phyloP scores from a whole-genome alignment of 1,140 invertebrate species.

The Apolygus lucorum region DNA sequence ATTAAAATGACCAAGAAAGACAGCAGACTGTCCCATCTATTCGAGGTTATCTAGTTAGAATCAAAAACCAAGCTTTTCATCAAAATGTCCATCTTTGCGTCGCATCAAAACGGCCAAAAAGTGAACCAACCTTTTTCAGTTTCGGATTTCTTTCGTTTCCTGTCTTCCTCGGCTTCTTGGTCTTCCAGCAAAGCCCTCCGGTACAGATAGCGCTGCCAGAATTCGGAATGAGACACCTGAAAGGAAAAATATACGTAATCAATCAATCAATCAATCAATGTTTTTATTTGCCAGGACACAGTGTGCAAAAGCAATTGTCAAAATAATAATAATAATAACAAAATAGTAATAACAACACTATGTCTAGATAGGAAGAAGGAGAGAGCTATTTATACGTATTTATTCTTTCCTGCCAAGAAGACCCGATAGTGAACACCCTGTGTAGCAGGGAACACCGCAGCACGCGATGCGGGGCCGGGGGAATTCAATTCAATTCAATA shows the following conservation, averaged over 20 bases:
- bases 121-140: background rate
- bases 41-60: background rate
- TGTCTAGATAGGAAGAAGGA: no score
- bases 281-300: no score
- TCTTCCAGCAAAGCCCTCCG: slow-evolving; percentile 37
- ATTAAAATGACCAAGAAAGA: background rate
- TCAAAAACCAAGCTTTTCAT: background rate
- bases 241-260: background rate
- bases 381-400: no score
- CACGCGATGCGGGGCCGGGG: no score
- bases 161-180: slow-evolving; percentile 34
- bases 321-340: no score
- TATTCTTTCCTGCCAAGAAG: no score
- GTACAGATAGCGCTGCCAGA: slow-evolving; percentile 37
- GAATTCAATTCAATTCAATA: no score
- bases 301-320: no score
- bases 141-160: slow-evolving; percentile 20
- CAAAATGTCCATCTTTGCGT: background rate
- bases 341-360: no score
- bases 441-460: no score
- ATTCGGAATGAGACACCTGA: slow-evolving; percentile 33
- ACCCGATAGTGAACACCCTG: no score
- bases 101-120: background rate
- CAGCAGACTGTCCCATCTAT: background rate
- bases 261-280: no score